Conservation (phyloP, 1,140 invertebrate genomes). For the Drosophila kurseongensis region DNA sequence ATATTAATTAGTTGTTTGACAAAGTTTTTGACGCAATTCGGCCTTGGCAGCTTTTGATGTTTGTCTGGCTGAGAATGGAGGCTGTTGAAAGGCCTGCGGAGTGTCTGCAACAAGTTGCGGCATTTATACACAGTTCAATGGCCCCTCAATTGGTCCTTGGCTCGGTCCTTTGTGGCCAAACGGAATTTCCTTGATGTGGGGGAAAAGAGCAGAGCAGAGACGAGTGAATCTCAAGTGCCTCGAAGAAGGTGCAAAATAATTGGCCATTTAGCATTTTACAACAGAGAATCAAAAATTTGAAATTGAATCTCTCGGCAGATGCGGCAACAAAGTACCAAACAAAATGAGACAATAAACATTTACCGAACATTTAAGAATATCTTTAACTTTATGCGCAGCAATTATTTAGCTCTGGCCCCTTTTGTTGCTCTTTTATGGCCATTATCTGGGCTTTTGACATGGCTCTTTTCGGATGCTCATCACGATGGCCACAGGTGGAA, state of each 20-base stretch:
- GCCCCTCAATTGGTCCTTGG: constrained; percentile 28
- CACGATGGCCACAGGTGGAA: constrained; percentile 67
- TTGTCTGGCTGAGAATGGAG: not conserved
- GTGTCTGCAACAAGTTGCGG: constrained; percentile 44
- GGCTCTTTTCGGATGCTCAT: constrained; percentile 8
- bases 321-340: not conserved
- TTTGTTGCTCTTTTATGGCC: constrained; percentile 49
- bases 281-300: constrained; percentile 24
- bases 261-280: constrained; percentile 75
- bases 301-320: constrained; percentile 51
- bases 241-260: constrained; percentile 69
- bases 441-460: constrained; percentile 26
- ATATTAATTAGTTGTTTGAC: constrained; percentile 56
- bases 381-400: constrained; percentile 51
- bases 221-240: constrained; percentile 39
- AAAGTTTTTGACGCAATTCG: constrained; percentile 43
- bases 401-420: constrained; percentile 13
- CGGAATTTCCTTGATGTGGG: constrained; percentile 2
- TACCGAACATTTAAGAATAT: constrained; percentile 36
- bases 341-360: constrained; percentile 29
- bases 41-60: constrained; percentile 38
- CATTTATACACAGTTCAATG: constrained; percentile 36
- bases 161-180: constrained; percentile 18
- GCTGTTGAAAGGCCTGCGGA: constrained; percentile 8
- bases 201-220: not conserved